Conservation (phyloP, 2,888 invertebrate species). For the Macrosiphum euphorbiae region DNA sequence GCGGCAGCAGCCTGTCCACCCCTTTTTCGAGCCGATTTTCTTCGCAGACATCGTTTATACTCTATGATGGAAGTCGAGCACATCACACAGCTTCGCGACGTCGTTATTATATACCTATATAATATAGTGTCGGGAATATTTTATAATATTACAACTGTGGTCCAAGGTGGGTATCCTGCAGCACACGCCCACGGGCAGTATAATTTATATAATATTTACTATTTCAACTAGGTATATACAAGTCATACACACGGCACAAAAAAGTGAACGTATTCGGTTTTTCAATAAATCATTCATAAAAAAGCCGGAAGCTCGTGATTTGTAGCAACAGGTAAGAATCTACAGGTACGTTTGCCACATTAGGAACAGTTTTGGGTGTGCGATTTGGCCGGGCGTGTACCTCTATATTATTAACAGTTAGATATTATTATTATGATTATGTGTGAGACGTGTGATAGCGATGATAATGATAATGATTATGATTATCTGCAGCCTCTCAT, state of each 20-base stretch:
- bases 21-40: background rate
- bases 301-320: background rate
- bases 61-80: background rate
- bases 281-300: slow-evolving; percentile 1
- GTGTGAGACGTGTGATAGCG: background rate
- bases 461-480: background rate
- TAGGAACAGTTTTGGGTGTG: background rate
- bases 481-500: background rate
- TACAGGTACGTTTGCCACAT: background rate
- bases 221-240: background rate
- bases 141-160: background rate
- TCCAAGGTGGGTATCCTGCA: background rate
- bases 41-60: background rate
- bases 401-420: background rate
- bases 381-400: background rate
- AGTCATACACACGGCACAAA: background rate
- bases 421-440: no score
- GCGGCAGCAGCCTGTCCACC: background rate
- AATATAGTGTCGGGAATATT: background rate
- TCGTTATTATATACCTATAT: background rate
- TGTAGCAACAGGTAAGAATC: background rate
- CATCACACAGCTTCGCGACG: background rate
- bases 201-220: background rate
- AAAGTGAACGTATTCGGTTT: background rate
- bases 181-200: background rate